A percentile compares a stretch with the other conserved stretches of the same genome.
phyloP scores from a whole-genome alignment of 2,797 vertebrate genomes.

The Oreochromis grahami region DNA sequence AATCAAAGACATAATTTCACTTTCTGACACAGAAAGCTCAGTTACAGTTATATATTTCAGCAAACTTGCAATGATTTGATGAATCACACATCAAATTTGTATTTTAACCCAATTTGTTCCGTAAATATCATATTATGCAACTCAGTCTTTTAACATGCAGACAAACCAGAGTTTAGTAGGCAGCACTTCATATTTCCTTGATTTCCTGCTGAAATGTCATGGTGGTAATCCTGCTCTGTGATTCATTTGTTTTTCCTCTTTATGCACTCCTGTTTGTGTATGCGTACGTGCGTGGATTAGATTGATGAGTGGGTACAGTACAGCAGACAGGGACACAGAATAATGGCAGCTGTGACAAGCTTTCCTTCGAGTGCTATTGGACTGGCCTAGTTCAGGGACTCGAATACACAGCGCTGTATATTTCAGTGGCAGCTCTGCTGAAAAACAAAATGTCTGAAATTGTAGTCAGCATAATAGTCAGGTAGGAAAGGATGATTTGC shows the following conservation, averaged over 20 bases:
- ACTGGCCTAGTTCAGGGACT: constrained; percentile 60
- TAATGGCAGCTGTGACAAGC: constrained; percentile 31
- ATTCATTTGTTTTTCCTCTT: background rate
- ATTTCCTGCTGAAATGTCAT: constrained; percentile 7
- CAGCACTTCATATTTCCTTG: background rate
- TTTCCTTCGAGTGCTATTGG: constrained; percentile 40
- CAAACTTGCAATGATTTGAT: background rate
- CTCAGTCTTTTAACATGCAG: background rate
- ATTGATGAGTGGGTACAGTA: constrained; percentile 1
- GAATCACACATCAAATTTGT: background rate
- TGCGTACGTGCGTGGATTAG: constrained; percentile 17
- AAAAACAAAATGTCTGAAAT: background rate
- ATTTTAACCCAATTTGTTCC: background rate
- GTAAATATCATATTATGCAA: background rate
- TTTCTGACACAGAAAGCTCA: background rate
- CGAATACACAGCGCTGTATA: background rate
- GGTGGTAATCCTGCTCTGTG: constrained; percentile 17
- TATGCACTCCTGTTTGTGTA: background rate
- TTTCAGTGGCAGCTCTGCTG: constrained; percentile 13
- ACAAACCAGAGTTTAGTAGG: background rate
- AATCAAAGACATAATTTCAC: too few relatives aligned
- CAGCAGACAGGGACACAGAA: background rate
- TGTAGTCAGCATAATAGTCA: background rate
- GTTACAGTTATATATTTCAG: background rate
- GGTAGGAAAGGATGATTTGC: background rate